Conservation (phyloP, 2,113 vertebrate genomes). For the Pluvianellus socialis region DNA sequence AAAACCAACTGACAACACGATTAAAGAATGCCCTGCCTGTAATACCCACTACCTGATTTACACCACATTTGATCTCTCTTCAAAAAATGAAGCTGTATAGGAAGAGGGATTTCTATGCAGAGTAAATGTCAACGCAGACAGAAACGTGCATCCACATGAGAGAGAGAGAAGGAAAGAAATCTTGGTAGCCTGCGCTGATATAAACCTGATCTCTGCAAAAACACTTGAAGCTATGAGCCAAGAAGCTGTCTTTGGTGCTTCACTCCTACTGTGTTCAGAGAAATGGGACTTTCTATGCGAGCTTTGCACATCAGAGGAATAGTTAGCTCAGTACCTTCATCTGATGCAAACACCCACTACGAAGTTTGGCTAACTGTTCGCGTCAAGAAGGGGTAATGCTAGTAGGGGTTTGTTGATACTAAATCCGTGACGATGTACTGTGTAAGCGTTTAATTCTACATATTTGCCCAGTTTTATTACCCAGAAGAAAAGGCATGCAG, state of each 20-base stretch:
- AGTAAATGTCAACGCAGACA: background rate
- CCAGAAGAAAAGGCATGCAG: slow-evolving; percentile 12
- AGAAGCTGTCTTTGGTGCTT: slow-evolving; percentile 57
- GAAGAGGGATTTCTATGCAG: background rate
- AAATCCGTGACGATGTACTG: background rate
- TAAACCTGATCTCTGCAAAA: slow-evolving; percentile 28
- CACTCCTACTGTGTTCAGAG: slow-evolving; percentile 56
- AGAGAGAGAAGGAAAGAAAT: background rate
- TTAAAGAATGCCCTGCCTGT: background rate
- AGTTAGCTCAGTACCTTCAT: slow-evolving; percentile 14
- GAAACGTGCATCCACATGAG: background rate
- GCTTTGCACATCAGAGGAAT: slow-evolving; percentile 51
- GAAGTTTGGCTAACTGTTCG: slow-evolving; percentile 6
- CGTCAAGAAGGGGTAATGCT: background rate
- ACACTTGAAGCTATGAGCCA: slow-evolving; percentile 1
- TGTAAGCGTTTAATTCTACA: background rate
- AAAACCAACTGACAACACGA: rapidly evolving
- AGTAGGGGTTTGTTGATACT: background rate
- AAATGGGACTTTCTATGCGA: slow-evolving; percentile 12
- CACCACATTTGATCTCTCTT: background rate
- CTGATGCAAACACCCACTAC: slow-evolving; percentile 53
- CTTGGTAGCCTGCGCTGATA: background rate
- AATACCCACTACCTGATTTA: background rate
- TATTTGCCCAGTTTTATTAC: background rate
- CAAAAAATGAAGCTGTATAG: background rate